A percentile compares a stretch with the other conserved stretches of the same genome.
Conservation (phyloP, 2,888 invertebrate species). For the Aphodius granarius region DNA sequence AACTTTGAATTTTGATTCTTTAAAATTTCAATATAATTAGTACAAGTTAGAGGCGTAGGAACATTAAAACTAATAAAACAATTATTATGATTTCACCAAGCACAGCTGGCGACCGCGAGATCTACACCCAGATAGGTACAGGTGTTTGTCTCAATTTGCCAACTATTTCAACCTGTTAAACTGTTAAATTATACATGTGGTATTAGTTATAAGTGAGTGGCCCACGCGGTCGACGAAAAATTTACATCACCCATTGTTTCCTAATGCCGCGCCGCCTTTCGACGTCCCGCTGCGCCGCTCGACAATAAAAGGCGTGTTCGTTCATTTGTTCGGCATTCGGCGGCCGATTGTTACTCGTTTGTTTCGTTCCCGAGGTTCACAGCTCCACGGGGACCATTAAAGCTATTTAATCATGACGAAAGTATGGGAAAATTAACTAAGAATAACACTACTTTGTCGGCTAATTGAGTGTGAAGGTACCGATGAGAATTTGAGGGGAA, state of each 20-base stretch:
- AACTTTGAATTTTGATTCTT: too few species aligned
- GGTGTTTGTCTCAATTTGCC: slow-evolving; percentile 13
- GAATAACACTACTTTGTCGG: slow-evolving; percentile 4
- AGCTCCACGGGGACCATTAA: background rate
- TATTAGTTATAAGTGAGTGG: background rate
- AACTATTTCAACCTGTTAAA: slow-evolving; percentile 7
- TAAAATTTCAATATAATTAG: too few species aligned
- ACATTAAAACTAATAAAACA: too few species aligned
- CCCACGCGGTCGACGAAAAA: background rate
- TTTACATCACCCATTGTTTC: slow-evolving; percentile 4
- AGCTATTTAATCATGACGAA: slow-evolving; percentile 1
- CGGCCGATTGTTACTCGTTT: background rate
- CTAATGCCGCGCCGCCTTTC: background rate
- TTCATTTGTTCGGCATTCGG: background rate
- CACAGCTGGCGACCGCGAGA: slow-evolving; percentile 6
- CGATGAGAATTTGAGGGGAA: too few species aligned
- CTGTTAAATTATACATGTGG: slow-evolving; percentile 6
- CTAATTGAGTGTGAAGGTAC: slow-evolving; percentile 12
- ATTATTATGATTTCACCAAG: background rate
- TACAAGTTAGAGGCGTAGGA: too few species aligned
- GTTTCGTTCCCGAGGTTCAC: background rate
- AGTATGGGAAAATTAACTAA: background rate
- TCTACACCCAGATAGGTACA: slow-evolving; percentile 31
- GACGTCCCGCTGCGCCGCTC: background rate
- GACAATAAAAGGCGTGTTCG: background rate